Conservation (phyloP, 1,140 invertebrate species). For the Probaryconus sp. region DNA sequence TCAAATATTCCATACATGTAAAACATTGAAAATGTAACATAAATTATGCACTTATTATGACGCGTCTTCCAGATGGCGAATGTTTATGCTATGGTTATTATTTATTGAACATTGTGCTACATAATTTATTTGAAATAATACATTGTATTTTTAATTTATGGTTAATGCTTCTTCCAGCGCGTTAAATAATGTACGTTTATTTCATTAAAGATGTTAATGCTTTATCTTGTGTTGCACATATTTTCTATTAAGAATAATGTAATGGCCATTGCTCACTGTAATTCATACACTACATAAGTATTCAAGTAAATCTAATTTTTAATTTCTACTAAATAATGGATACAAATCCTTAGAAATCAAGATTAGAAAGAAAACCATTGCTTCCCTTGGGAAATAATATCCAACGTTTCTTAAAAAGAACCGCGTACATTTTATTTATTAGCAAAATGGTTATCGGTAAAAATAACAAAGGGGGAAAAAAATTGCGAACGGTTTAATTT, state of each 20-base stretch:
- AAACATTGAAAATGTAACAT: conserved; percentile 14
- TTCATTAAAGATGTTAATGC: conserved; percentile 2
- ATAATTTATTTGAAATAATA: conserved; percentile 6
- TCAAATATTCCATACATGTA: background rate
- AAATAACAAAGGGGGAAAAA: no score
- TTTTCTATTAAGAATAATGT: no score
- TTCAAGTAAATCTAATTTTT: no score
- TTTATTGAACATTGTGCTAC: conserved; percentile 13
- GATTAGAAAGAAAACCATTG: no score
- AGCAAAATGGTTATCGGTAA: no score
- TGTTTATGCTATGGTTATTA: conserved; percentile 13
- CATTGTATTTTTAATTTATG: conserved; percentile 15
- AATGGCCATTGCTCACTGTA: no score
- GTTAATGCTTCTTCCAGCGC: background rate
- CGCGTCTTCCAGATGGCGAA: conserved; percentile 7
- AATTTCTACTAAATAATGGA: no score
- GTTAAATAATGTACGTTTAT: conserved; percentile 6
- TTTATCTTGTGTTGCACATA: background rate
- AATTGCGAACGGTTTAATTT: background rate
- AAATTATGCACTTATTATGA: conserved; percentile 16
- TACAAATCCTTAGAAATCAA: no score
- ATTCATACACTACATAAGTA: no score
- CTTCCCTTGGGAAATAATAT: no score
- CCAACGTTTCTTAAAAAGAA: no score
- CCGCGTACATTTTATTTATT: no score